A percentile compares a stretch with the other conserved stretches of the same genome.
Conservation (phyloP, 2,797 vertebrate genomes). For the Coregonus suidteri region DNA sequence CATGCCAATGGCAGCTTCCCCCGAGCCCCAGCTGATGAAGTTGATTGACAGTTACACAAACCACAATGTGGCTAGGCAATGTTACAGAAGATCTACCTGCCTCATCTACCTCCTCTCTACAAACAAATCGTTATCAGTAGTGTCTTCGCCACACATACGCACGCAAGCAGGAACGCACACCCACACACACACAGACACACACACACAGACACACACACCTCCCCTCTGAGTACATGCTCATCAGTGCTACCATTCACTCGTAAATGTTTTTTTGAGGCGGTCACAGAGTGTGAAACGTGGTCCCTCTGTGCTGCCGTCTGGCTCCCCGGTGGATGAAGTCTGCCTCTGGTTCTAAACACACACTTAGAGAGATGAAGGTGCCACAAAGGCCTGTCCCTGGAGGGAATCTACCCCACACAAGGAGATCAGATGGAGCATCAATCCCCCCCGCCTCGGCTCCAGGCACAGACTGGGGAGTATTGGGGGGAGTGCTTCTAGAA, state of each 20-base stretch:
- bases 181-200: slow-evolving; percentile 25
- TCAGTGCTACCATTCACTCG: no score
- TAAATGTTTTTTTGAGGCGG: no score
- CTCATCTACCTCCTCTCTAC: slow-evolving; percentile 37
- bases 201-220: neutral
- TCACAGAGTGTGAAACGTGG: neutral
- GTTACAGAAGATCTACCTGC: slow-evolving; percentile 47
- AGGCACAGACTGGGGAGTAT: slow-evolving; percentile 16
- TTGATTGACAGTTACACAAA: slow-evolving; percentile 60
- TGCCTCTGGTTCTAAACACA: slow-evolving; percentile 53
- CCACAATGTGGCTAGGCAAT: slow-evolving; percentile 37
- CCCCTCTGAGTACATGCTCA: no score
- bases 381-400: slow-evolving; percentile 15
- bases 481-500: neutral
- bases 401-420: slow-evolving; percentile 34
- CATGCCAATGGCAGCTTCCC: slow-evolving; percentile 56
- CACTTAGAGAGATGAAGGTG: slow-evolving; percentile 45
- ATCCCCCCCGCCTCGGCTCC: slow-evolving; percentile 27
- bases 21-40: slow-evolving; percentile 20
- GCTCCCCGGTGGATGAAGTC: slow-evolving; percentile 38
- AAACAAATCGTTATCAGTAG: slow-evolving; percentile 8
- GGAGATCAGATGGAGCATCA: slow-evolving; percentile 44
- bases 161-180: neutral
- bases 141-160: neutral
- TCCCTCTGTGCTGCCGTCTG: slow-evolving; percentile 32